phyloP scores from a whole-genome alignment of 2,113 vertebrate genomes.

The Cichladusa arquata region DNA sequence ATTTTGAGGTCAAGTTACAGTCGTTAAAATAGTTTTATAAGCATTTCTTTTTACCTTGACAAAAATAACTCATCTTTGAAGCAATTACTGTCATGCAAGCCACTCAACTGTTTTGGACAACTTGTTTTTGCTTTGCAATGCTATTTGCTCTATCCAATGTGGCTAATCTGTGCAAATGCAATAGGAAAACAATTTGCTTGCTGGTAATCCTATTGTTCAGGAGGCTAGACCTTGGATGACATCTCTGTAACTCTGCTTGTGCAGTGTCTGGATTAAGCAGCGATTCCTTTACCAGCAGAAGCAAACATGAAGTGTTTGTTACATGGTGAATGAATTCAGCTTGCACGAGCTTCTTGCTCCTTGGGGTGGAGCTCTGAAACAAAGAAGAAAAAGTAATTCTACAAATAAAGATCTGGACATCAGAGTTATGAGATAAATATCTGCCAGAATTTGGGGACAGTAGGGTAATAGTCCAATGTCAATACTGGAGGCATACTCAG shows the following conservation, averaged over 20 bases:
- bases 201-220: background rate
- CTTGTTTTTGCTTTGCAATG: background rate
- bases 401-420: background rate
- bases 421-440: background rate
- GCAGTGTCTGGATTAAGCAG: background rate
- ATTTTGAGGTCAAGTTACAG: background rate
- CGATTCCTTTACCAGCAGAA: background rate
- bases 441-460: background rate
- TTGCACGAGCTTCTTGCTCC: background rate
- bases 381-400: background rate
- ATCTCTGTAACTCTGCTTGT: background rate
- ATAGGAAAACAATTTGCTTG: background rate
- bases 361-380: conserved; percentile 5
- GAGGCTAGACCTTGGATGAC: background rate
- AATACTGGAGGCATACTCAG: background rate
- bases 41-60: background rate
- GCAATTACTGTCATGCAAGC: background rate
- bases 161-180: background rate
- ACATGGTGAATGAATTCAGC: background rate
- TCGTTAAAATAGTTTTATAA: background rate
- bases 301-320: background rate
- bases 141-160: background rate
- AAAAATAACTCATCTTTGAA: background rate
- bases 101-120: background rate
- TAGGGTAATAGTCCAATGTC: background rate